phyloP scores from a whole-genome alignment of 2,797 vertebrate species.

The Tamandua tetradactyla region DNA sequence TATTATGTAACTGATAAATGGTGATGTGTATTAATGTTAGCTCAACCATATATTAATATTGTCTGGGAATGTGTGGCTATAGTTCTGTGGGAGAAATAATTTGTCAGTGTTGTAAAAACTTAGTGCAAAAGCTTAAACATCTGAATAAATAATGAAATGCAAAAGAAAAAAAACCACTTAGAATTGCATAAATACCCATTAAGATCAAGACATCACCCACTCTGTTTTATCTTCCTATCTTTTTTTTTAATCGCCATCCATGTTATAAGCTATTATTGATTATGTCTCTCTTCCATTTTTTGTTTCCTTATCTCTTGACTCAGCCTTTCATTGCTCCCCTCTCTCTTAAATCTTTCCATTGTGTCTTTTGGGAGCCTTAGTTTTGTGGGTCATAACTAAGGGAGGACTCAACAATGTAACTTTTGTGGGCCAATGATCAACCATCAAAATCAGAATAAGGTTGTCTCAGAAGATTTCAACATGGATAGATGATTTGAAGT shows the following conservation, averaged over 20 bases:
- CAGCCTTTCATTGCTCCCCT: neutral
- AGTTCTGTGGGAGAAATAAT: no score
- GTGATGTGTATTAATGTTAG: no score
- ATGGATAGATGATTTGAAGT: neutral
- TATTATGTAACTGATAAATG: no score
- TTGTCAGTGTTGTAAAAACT: no score
- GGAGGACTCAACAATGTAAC: neutral
- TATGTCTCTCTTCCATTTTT: neutral
- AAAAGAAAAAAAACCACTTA: neutral
- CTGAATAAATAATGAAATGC: no score
- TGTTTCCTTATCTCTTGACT: neutral
- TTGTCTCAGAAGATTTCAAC: neutral
- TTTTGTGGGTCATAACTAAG: neutral
- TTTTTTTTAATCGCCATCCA: neutral
- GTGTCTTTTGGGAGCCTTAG: neutral
- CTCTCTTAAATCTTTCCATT: neutral
- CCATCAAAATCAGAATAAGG: neutral
- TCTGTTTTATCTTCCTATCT: neutral
- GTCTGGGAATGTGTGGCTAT: no score
- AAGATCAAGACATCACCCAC: neutral
- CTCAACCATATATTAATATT: no score
- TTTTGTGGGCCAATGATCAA: neutral
- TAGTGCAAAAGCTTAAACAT: no score
- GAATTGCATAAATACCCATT: neutral
- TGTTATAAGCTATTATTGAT: neutral